Evolutionary conservation across 2,888 invertebrate genomes (phyloP).

Genomic region (Amphipoea oculea): DNA sequence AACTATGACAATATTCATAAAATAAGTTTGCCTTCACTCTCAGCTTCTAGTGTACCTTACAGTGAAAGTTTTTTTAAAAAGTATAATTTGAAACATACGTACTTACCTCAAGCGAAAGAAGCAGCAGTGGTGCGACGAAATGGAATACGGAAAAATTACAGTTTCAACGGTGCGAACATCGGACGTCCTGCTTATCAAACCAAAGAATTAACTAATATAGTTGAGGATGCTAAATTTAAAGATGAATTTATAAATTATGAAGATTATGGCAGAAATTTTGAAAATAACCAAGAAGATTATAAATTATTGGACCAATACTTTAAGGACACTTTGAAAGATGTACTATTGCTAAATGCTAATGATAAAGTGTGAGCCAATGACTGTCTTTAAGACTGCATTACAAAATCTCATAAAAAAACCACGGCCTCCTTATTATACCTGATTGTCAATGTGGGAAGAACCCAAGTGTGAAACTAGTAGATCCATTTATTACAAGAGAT

Average conservation of each 20-base stretch:
- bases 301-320: too few relatives aligned
- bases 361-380: conserved; percentile 49
- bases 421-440: conserved; percentile 26
- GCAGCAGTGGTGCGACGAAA: too few relatives aligned
- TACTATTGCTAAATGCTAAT: conserved; percentile 9
- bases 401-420: conserved; percentile 26
- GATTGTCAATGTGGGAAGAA: conserved; percentile 64
- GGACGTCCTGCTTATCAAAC: too few relatives aligned
- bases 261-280: too few relatives aligned
- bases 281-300: too few relatives aligned
- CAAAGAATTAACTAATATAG: too few relatives aligned
- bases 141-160: too few relatives aligned
- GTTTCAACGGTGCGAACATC: too few relatives aligned
- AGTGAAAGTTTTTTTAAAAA: conserved; percentile 29
- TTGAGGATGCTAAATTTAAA: too few relatives aligned
- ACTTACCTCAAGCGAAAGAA: conserved; percentile 20
- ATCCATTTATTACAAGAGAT: conserved; percentile 44
- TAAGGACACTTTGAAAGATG: conserved; percentile 53
- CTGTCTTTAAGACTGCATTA: conserved; percentile 65
- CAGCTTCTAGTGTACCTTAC: conserved; percentile 20
- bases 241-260: too few relatives aligned
- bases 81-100: conserved; percentile 36
- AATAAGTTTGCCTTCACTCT: not conserved
- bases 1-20: conserved; percentile 24
- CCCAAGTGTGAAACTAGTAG: conserved; percentile 24